Evolutionary conservation across 35 echinoderm and acorn worm genomes (phyloP).

Genomic region (Diadema setosum): DNA sequence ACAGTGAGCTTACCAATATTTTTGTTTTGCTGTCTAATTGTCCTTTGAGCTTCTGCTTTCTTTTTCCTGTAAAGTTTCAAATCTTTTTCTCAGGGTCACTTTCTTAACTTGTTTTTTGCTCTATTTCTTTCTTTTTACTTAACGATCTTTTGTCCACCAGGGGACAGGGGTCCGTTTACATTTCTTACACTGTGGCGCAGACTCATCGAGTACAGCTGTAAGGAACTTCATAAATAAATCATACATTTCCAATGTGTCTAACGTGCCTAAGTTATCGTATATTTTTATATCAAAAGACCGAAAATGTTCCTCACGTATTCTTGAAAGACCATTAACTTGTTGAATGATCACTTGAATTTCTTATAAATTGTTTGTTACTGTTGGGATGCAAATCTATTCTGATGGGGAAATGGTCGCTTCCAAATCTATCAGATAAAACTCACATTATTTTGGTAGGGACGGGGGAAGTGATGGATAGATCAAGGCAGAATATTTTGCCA

Average conservation of each 20-base stretch:
- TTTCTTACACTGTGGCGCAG: background rate
- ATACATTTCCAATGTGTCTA: background rate
- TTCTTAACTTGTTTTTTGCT: too few species aligned
- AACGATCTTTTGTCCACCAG: background rate
- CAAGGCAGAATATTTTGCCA: too few species aligned
- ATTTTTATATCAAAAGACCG: too few species aligned
- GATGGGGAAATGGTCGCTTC: too few species aligned
- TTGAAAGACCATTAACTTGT: background rate
- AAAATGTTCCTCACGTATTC: background rate
- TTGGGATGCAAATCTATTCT: too few species aligned
- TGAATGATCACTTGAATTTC: too few species aligned
- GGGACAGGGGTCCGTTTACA: background rate
- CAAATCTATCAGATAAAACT: too few species aligned
- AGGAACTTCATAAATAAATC: background rate
- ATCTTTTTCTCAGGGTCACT: background rate
- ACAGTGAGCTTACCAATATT: background rate
- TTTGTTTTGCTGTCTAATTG: background rate
- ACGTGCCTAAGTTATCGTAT: background rate
- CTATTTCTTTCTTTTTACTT: background rate
- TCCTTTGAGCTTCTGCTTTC: background rate
- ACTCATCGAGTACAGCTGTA: background rate
- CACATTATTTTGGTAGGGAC: too few species aligned
- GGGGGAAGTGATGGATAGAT: too few species aligned
- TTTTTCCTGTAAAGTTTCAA: background rate
- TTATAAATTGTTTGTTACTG: too few species aligned